Conservation (phyloP, 1,140 invertebrate species). For the Drosophila ohnishii region DNA sequence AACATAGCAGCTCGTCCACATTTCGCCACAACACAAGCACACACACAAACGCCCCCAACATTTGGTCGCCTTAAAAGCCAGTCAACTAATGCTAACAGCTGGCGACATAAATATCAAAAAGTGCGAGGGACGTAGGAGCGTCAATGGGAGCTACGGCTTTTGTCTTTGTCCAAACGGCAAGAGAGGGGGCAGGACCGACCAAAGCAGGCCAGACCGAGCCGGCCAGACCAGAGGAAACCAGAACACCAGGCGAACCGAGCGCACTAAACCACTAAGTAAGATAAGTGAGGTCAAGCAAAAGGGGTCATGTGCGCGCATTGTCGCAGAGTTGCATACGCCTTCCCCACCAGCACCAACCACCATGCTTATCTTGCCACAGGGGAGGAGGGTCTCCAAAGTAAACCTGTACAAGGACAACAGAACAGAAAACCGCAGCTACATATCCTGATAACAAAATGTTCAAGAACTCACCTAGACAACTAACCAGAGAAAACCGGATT, state of each 20-base stretch:
- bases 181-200: constrained; percentile 2
- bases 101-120: constrained; percentile 76
- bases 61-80: constrained; percentile 74
- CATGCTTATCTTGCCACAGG: constrained; percentile 43
- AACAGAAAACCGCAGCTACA: constrained; percentile 47
- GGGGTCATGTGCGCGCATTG: constrained; percentile 80
- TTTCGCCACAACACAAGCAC: constrained; percentile 24
- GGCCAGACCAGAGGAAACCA: constrained; percentile 17
- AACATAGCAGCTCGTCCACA: constrained; percentile 9
- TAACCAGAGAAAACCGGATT: constrained; percentile 1
- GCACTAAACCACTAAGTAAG: constrained; percentile 80
- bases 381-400: constrained; percentile 23
- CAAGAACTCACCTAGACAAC: too few relatives aligned
- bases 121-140: constrained; percentile 8
- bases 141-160: constrained; percentile 20
- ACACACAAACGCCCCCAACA: constrained; percentile 54
- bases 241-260: constrained; percentile 31
- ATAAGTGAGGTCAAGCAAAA: constrained; percentile 81
- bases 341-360: neutral
- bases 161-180: constrained; percentile 55
- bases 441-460: constrained; percentile 24
- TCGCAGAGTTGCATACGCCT: constrained; percentile 47
- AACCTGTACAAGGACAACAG: constrained; percentile 34
- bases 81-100: constrained; percentile 80
- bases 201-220: neutral